Evolutionary conservation across 2,113 vertebrate genomes (phyloP).

Genomic region (Archilochus colubris): DNA sequence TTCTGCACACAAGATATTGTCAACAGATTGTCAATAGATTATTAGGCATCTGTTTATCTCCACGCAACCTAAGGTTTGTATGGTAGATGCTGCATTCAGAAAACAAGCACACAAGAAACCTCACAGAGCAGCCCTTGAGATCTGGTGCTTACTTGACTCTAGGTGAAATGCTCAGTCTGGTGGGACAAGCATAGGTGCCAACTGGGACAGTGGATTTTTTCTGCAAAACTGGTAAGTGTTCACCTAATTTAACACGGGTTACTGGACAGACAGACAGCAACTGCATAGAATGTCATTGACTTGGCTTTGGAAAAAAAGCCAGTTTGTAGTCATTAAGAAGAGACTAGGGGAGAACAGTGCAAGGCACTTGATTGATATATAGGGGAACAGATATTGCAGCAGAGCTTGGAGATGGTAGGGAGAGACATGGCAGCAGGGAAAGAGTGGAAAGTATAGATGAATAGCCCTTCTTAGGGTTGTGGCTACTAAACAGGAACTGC

Average conservation of each 20-base stretch:
- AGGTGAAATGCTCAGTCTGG: not conserved
- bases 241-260: not conserved
- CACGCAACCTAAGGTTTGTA: not conserved
- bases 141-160: not conserved
- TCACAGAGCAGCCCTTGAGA: not conserved
- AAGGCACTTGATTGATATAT: not conserved
- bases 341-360: not conserved
- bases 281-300: not conserved
- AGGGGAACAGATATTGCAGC: not conserved
- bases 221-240: not conserved
- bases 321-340: not conserved
- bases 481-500: not conserved
- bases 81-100: not conserved
- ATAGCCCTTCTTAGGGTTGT: not conserved
- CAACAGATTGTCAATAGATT: not conserved
- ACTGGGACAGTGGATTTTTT: not conserved
- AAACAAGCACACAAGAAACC: not conserved
- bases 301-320: not conserved
- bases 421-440: not conserved
- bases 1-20: not conserved
- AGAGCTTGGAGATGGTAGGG: not conserved
- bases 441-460: not conserved
- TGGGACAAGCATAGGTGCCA: not conserved
- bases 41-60: not conserved
- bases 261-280: not conserved